phyloP scores from a whole-genome alignment of 2,797 vertebrate genomes.

The Graptemys geographica region DNA sequence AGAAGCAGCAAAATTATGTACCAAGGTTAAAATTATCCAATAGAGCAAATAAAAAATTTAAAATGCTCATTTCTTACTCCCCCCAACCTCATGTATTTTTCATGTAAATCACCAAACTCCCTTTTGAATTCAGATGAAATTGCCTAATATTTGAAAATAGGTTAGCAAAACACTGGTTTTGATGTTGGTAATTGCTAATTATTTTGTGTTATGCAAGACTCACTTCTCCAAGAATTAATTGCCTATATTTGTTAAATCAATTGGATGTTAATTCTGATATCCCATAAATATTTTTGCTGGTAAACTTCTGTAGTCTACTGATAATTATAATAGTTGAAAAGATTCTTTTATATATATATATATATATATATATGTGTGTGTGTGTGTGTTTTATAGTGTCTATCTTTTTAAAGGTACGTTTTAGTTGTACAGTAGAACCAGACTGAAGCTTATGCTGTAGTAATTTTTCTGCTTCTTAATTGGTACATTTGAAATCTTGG shows the following conservation, averaged over 20 bases:
- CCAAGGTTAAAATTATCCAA: conserved; percentile 19
- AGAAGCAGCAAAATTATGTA: conserved; percentile 25
- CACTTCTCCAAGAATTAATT: conserved; percentile 70
- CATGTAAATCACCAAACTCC: conserved; percentile 46
- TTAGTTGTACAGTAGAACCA: conserved; percentile 37
- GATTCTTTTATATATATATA: not conserved
- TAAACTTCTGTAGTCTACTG: conserved; percentile 63
- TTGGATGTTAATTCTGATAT: conserved; percentile 62
- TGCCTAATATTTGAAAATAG: conserved; percentile 57
- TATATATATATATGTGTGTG: no score
- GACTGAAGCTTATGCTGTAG: conserved; percentile 35
- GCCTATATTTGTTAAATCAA: conserved; percentile 72
- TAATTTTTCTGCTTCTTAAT: conserved; percentile 61
- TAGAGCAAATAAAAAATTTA: conserved; percentile 31
- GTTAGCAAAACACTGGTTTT: conserved; percentile 67
- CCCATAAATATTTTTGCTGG: conserved; percentile 71
- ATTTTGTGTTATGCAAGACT: conserved; percentile 66
- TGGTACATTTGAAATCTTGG: conserved; percentile 47
- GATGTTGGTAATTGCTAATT: conserved; percentile 63
- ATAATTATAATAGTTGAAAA: conserved; percentile 49
- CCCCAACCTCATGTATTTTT: not conserved
- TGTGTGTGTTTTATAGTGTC: not conserved
- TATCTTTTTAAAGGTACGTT: not conserved
- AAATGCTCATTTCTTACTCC: conserved; percentile 33
- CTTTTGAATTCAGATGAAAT: conserved; percentile 55